Evolutionary conservation across 2,888 invertebrate genomes (phyloP), one percentile per base, ranked within the genome.

Genomic region (Acrocera orbiculus): DNA sequence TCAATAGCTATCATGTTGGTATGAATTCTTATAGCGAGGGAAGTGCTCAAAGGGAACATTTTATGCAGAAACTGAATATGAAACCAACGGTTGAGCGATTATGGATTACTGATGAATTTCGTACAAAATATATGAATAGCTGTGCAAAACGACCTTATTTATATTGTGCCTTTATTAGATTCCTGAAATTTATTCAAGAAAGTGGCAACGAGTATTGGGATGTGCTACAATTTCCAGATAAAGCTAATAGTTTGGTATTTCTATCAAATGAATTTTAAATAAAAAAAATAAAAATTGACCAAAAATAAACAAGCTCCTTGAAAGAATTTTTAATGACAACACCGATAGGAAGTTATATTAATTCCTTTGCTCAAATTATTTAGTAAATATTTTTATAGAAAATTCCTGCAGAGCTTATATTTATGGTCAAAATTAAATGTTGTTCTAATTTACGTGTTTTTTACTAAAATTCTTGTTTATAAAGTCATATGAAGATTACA

Each of bases 31-130:
- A 4, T 55, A 78, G 78, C 16, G 81, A 72, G 46, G 78, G 79
- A 1, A 79, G 79, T 32, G 76, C 80, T 49, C 73, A 11, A n/a
- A 11, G 5, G 23, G 11, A 23, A 4, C 11, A 10, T 4, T 9
- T n/a, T 70, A 71, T 78, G 41, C 70, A 74, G 39, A 65, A 74
- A 1, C 62, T 77, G 13, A 73, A 75, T 9, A 62, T 79, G 16
- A 62, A 65, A 7, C 73, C 77, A 44, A 81, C 81, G 0, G 66
- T 70, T n/a, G 70, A 73, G 38, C 66, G 82, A 44, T 78, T 76
- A 50, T 81, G 80, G 80, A 73, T 70, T 9, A 68, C 65, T 5
- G 70, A 70, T 46, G 65, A 65, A 38, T 65, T 39, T 7, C 56
- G 54, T 38, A n/a, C n/a, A n/a, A n/a, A n/a, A n/a, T n/a, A n/a